phyloP scores from a whole-genome alignment of 2,797 vertebrate species.

The Hemitrygon akajei region DNA sequence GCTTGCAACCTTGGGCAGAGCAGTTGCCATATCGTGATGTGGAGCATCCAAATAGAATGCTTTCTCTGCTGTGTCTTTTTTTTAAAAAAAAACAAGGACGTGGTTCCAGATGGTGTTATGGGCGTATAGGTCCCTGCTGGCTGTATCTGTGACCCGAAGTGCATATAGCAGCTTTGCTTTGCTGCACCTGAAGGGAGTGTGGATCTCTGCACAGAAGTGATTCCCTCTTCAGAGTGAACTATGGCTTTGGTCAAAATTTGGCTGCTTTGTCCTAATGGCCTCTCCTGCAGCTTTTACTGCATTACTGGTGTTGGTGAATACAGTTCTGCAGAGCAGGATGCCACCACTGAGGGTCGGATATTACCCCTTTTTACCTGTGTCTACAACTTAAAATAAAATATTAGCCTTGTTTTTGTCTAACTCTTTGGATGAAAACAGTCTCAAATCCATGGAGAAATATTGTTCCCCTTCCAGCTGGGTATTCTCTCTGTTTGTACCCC shows the following conservation, averaged over 20 bases:
- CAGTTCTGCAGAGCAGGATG: background rate
- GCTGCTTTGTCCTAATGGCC: background rate
- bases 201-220: background rate
- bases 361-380: background rate
- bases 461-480: background rate
- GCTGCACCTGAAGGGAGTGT: background rate
- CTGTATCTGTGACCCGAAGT: too few species aligned
- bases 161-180: too few species aligned
- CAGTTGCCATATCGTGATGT: too few species aligned
- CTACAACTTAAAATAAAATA: background rate
- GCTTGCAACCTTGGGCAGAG: too few species aligned
- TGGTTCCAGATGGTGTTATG: too few species aligned
- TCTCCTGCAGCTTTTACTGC: background rate
- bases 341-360: background rate
- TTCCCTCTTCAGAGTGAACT: background rate
- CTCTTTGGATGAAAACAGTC: background rate
- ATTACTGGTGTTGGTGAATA: background rate
- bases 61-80: too few species aligned
- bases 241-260: background rate
- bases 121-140: too few species aligned
- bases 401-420: background rate
- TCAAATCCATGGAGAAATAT: background rate
- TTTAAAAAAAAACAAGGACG: too few species aligned
- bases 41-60: too few species aligned
- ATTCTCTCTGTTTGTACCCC: background rate